Evolutionary conservation across 1,140 invertebrate species (phyloP).

Genomic region (Macrotrachela quadricornifera): DNA sequence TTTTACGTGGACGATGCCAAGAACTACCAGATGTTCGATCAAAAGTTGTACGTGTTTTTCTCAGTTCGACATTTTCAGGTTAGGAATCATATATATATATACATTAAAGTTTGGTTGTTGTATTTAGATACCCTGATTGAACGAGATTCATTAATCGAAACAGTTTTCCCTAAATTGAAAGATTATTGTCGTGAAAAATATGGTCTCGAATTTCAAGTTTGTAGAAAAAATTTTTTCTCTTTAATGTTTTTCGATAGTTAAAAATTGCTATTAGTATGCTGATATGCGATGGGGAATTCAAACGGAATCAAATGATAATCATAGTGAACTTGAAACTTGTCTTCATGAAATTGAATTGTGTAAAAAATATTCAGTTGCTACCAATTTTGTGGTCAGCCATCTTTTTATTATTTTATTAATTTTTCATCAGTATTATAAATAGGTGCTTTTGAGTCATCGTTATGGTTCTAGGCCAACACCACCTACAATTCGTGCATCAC

Average conservation of each 20-base stretch:
- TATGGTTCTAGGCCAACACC: slow-evolving; percentile 40
- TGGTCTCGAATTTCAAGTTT: slow-evolving; percentile 23
- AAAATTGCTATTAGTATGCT: too few species aligned
- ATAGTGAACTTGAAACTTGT: slow-evolving; percentile 1
- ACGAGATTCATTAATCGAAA: slow-evolving; percentile 14
- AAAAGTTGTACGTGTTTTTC: slow-evolving; percentile 1
- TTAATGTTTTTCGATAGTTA: too few species aligned
- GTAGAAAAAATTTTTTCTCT: too few species aligned
- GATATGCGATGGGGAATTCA: slow-evolving; percentile 13
- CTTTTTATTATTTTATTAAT: too few species aligned
- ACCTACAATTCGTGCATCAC: background rate
- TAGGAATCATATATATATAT: too few species aligned
- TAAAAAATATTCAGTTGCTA: slow-evolving; percentile 5
- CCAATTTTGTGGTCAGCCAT: slow-evolving; percentile 8
- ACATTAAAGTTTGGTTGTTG: background rate
- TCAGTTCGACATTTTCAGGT: slow-evolving; percentile 8
- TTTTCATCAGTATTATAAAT: too few species aligned
- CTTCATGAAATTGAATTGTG: slow-evolving; percentile 9
- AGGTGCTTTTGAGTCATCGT: slow-evolving; percentile 6
- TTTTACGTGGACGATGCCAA: too few species aligned
- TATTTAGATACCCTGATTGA: slow-evolving; percentile 1
- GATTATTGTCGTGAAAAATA: slow-evolving; percentile 17
- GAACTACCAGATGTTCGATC: background rate
- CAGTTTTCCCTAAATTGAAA: slow-evolving; percentile 18
- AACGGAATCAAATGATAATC: slow-evolving; percentile 9